Evolutionary conservation across 2,888 invertebrate species (phyloP), one percentile per base, ranked within the genome.

Genomic region (Meliscaeva auricollis): DNA sequence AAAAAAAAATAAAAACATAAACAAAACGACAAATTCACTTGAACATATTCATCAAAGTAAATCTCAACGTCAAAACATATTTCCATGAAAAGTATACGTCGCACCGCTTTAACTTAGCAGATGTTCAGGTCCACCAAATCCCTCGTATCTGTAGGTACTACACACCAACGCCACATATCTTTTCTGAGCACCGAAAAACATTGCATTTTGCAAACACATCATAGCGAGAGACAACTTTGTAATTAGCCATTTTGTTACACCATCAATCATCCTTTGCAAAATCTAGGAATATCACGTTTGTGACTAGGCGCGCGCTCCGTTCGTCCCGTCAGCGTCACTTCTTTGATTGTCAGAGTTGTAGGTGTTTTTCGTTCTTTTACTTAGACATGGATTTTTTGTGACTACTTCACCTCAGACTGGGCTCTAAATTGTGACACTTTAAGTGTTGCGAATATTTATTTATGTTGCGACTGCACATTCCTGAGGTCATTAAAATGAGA

Each of bases 371-470:
- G 58, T 58, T 54, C 44, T 62, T 7, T 9, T 13, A 13, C 38
- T 3, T 22, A 32, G 46, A 32, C 60, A n/a, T n/a, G n/a, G n/a
- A n/a, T n/a, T n/a, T n/a, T n/a, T n/a, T n/a, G n/a, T n/a, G n/a
- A 68, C 38, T 60, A 60, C 69, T 52, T 66, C 52, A 72, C 76
- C 81, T 80, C 72, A 68, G 74, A 66, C 60, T 73, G 7, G 72
- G 48, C 68, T 62, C 74, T 76, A 73, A 73, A 72, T 56, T 56
- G 76, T 81, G 85, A 85, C 85, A 85, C 85, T 85, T 85, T 85
- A 85, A 85, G 85, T 85, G 85, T 85, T 80, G 85, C 75, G 72
- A 72, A 84, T 85, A 81, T 85, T 81, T 85, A 85, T 85, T 85
- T 85, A 80, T 73, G 76, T 80, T 76, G 66, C 48, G 72, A 81